Evolutionary conservation across 2,113 vertebrate species (phyloP).

Genomic region (Thomomys bottae): DNA sequence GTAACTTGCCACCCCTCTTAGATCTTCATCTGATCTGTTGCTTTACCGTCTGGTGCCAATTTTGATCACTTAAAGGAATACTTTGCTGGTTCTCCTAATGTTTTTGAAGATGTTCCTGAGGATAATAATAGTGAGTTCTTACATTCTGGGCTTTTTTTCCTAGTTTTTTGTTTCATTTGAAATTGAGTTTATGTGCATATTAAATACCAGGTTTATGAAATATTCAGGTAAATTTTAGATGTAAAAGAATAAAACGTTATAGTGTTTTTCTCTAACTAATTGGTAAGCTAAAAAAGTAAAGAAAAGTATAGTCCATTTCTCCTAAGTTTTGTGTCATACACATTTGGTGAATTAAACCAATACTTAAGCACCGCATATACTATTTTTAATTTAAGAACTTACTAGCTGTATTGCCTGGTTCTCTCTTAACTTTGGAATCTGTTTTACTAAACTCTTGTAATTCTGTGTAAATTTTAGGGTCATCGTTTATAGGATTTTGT

Average conservation of each 20-base stretch:
- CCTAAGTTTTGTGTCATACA: constrained; percentile 44
- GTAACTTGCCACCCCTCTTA: constrained; percentile 39
- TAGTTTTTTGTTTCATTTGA: constrained; percentile 45
- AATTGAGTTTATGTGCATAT: constrained; percentile 66
- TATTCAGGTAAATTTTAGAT: constrained; percentile 6
- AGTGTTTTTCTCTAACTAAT: constrained; percentile 56
- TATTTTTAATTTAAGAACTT: constrained; percentile 60
- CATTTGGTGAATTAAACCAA: constrained; percentile 56
- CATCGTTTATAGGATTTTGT: constrained; percentile 45
- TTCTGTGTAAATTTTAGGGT: constrained; percentile 43
- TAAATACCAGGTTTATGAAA: constrained; percentile 45
- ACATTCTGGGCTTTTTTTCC: constrained; percentile 41
- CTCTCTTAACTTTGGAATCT: constrained; percentile 29
- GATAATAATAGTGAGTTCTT: constrained; percentile 63
- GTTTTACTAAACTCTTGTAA: constrained; percentile 52
- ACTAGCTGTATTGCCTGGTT: constrained; percentile 40
- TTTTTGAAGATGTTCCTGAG: constrained; percentile 64
- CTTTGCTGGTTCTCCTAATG: constrained; percentile 69
- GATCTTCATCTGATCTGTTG: constrained; percentile 60
- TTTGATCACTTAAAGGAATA: constrained; percentile 63
- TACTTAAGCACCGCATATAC: background rate
- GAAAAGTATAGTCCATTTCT: constrained; percentile 49
- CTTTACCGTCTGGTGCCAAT: constrained; percentile 38
- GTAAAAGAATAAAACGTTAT: constrained; percentile 59
- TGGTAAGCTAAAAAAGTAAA: constrained; percentile 61